Conservation (phyloP, 2,797 vertebrate species). For the Agapornis canus region DNA sequence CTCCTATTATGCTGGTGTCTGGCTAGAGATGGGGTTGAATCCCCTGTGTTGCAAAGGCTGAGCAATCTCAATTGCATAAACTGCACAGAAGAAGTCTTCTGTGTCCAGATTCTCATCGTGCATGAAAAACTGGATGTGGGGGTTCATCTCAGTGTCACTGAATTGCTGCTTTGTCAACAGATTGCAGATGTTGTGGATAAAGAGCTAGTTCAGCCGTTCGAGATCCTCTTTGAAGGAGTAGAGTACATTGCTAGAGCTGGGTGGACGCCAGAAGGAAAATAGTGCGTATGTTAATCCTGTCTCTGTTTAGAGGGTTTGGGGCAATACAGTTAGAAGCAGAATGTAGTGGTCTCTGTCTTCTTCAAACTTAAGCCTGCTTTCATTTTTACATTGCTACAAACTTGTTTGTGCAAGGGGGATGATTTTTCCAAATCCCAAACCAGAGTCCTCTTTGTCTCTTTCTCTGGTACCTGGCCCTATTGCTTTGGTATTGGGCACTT, state of each 20-base stretch:
- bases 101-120: not conserved
- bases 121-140: conserved; percentile 61
- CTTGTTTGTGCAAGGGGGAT: not conserved
- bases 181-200: conserved; percentile 82
- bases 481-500: conserved; percentile 26
- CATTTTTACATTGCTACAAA: conserved; percentile 5
- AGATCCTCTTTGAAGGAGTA: conserved; percentile 83
- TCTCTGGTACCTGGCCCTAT: conserved; percentile 19
- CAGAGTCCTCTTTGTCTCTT: conserved; percentile 11
- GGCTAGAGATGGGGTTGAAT: not conserved
- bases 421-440: conserved; percentile 14
- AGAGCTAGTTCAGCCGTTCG: conserved; percentile 83
- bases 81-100: not conserved
- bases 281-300: conserved; percentile 80
- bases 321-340: conserved; percentile 18
- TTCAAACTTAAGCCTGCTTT: conserved; percentile 50
- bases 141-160: conserved; percentile 61
- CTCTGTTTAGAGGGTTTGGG: conserved; percentile 56
- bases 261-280: conserved; percentile 85
- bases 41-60: not conserved
- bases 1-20: not conserved
- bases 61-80: not conserved
- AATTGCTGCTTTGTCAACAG: conserved; percentile 72
- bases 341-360: not conserved
- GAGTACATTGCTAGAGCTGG: conserved; percentile 87